These are phyloP conservation scores for Buceros bicornis DNA, from an alignment of 2,797 vertebrate genomes.

Conservation along the genomic window DNA sequence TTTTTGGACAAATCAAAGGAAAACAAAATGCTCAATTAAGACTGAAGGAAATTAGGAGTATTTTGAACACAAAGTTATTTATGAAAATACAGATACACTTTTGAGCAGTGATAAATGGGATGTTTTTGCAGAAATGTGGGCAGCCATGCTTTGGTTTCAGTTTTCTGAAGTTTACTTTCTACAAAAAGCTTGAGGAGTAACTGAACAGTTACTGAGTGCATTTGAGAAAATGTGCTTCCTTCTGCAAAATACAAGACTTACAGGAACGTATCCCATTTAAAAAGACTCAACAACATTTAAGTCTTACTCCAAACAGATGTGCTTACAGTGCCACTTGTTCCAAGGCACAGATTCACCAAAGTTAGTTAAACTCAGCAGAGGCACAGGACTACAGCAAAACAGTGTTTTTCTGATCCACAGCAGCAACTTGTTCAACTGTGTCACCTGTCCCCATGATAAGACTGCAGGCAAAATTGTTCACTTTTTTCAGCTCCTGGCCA, in stretches of 20 bases:
- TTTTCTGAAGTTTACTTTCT: not conserved
- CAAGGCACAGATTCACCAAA: not conserved
- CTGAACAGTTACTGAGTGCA: not conserved
- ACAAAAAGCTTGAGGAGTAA: not conserved
- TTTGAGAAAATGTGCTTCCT: not conserved
- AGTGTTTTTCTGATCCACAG: not conserved
- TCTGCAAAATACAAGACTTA: not conserved
- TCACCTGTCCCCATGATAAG: not conserved
- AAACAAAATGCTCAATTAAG: not conserved
- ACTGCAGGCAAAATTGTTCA: not conserved
- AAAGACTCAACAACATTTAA: not conserved
- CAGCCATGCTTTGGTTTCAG: not conserved
- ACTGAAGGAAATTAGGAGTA: not conserved
- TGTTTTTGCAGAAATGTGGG: not conserved
- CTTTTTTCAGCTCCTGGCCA: not conserved
- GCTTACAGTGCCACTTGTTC: not conserved
- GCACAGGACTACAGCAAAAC: not conserved
- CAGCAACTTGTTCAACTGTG: not conserved
- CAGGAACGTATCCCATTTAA: accelerated
- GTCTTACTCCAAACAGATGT: not conserved
- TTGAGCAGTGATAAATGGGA: not conserved
- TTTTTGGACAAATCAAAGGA: not conserved
- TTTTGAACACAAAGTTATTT: not conserved
- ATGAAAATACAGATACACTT: not conserved
- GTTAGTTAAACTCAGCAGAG: not conserved